phyloP scores from a whole-genome alignment of 2,113 vertebrate species.

The Holacanthus passer region DNA sequence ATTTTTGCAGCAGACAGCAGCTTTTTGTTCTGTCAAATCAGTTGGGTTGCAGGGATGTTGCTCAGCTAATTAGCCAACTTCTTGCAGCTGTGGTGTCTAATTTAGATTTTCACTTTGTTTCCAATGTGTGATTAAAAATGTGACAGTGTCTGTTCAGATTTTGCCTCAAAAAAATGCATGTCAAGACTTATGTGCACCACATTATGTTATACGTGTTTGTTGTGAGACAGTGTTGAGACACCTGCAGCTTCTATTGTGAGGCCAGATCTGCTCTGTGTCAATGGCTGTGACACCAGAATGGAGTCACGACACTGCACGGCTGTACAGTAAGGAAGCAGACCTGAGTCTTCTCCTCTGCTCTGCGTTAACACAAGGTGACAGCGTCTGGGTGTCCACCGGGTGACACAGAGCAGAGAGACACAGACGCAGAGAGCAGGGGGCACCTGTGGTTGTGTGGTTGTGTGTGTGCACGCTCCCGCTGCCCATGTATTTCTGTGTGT shows the following conservation, averaged over 20 bases:
- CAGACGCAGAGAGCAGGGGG: constrained; percentile 5
- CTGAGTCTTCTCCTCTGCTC: constrained; percentile 38
- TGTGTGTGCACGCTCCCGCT: constrained; percentile 26
- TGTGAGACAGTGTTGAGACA: constrained; percentile 22
- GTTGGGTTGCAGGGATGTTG: not conserved
- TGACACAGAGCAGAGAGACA: constrained; percentile 51
- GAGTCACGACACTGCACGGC: constrained; percentile 23
- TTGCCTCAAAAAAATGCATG: not conserved
- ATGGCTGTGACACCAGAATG: constrained; percentile 64
- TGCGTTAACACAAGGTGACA: constrained; percentile 63
- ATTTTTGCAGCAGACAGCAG: not conserved
- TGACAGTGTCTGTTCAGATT: not conserved
- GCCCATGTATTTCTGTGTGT: constrained; percentile 13
- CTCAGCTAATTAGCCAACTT: not conserved
- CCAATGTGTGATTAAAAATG: not conserved
- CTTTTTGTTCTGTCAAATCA: not conserved
- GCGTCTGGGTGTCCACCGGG: constrained; percentile 44
- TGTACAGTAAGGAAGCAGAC: constrained; percentile 39
- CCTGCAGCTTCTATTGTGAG: constrained; percentile 56
- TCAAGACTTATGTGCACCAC: not conserved
- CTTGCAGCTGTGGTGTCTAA: not conserved
- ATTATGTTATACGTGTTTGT: not conserved
- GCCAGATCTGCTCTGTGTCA: constrained; percentile 62
- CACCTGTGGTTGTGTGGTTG: constrained; percentile 53
- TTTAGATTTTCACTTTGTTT: not conserved